These are phyloP conservation scores for Thaumetopoea pityocampa DNA, from an alignment of 1,140 invertebrate genomes.

Conservation along the genomic window DNA sequence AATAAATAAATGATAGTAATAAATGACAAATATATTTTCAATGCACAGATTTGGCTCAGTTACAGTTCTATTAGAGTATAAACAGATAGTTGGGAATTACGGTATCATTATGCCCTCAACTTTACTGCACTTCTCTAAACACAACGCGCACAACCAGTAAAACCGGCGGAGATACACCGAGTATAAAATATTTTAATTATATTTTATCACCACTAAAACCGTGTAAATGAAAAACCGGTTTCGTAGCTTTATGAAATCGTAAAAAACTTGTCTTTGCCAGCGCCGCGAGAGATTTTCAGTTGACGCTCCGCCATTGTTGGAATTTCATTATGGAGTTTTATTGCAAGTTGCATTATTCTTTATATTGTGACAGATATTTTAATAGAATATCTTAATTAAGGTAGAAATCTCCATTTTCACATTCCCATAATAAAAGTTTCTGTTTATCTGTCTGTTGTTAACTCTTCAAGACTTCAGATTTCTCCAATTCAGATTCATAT, in stretches of 20 bases:
- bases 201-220: constrained; percentile 67
- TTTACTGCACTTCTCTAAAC: constrained; percentile 40
- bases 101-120: constrained; percentile 29
- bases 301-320: constrained; percentile 58
- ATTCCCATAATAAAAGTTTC: too few species aligned
- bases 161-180: constrained; percentile 47
- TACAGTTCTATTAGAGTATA: neutral
- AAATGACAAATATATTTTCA: too few species aligned
- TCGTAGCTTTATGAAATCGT: constrained; percentile 59
- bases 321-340: constrained; percentile 37
- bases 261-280: constrained; percentile 61
- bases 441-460: too few species aligned
- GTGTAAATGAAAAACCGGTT: constrained; percentile 71
- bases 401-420: too few species aligned
- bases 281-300: constrained; percentile 32
- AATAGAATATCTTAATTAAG: too few species aligned
- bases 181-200: constrained; percentile 73
- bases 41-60: too few species aligned
- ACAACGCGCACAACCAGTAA: constrained; percentile 46
- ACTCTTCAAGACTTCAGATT: too few species aligned
- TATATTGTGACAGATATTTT: too few species aligned
- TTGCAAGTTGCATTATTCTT: constrained; percentile 8
- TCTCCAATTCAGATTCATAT: too few species aligned
- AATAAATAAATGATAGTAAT: too few species aligned
- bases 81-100: neutral